Conservation (phyloP, 2,888 invertebrate species). For the Myopa tessellatipennis region DNA sequence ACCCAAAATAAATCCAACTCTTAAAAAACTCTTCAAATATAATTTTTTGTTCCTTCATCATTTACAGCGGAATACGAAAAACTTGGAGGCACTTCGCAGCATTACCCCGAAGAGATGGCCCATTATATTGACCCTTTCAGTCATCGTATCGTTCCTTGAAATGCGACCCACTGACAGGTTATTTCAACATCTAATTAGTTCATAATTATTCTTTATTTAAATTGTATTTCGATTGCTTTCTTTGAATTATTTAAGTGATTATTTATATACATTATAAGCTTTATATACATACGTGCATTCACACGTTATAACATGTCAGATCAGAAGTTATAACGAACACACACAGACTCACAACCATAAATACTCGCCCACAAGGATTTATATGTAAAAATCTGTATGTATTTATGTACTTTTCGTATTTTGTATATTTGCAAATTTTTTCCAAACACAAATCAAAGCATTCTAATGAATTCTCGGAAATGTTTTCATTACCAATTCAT, state of each 20-base stretch:
- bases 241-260: too few relatives aligned
- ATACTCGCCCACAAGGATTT: conserved; percentile 27
- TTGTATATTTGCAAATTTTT: too few relatives aligned
- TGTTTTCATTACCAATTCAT: too few relatives aligned
- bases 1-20: too few relatives aligned
- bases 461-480: too few relatives aligned
- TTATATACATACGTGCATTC: conserved; percentile 19
- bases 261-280: neutral
- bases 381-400: conserved; percentile 17
- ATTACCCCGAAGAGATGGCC: conserved; percentile 36
- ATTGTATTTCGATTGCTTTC: too few relatives aligned
- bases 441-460: too few relatives aligned
- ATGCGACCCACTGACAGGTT: too few relatives aligned
- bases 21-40: neutral
- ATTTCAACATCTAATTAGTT: too few relatives aligned
- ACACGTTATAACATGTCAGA: neutral
- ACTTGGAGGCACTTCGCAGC: conserved; percentile 29
- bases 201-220: too few relatives aligned
- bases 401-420: neutral
- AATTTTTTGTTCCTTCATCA: neutral
- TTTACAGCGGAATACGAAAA: conserved; percentile 40
- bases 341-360: conserved; percentile 13
- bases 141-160: conserved; percentile 10
- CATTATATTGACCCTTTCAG: conserved; percentile 22
- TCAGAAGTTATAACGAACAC: neutral